These are phyloP conservation scores for Mythimna lalbum DNA, from an alignment of 2,888 invertebrate species.

Conservation along the genomic window DNA sequence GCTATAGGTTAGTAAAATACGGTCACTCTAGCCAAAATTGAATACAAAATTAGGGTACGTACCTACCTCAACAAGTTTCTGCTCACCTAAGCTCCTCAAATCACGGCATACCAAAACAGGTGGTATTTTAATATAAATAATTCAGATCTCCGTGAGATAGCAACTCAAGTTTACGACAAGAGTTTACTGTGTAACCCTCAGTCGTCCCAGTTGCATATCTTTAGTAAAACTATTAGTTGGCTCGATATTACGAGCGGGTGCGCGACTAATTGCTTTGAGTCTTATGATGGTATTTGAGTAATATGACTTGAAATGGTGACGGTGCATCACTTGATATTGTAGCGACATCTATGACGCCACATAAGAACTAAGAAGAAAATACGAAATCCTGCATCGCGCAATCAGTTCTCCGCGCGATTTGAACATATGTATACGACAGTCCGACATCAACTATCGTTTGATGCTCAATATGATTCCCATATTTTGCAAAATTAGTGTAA, in stretches of 20 bases:
- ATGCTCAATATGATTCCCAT: constrained; percentile 1
- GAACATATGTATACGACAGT: too few species aligned
- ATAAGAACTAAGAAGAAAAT: too few species aligned
- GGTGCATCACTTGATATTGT: constrained; percentile 6
- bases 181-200: constrained; percentile 21
- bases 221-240: constrained; percentile 47
- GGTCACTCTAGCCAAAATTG: neutral
- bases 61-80: constrained; percentile 7
- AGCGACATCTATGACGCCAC: too few species aligned
- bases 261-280: constrained; percentile 29
- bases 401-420: too few species aligned
- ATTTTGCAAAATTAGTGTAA: too few species aligned
- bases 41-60: neutral
- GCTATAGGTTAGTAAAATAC: neutral
- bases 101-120: constrained; percentile 6
- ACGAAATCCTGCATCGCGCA: too few species aligned
- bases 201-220: constrained; percentile 53
- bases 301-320: constrained; percentile 25
- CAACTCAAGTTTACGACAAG: constrained; percentile 21
- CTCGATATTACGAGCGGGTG: constrained; percentile 26
- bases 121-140: constrained; percentile 50
- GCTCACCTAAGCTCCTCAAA: constrained; percentile 4
- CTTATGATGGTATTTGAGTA: constrained; percentile 26
- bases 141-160: constrained; percentile 11
- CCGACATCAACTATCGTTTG: too few species aligned